Evolutionary conservation across 1,140 invertebrate species (phyloP), one percentile per base, ranked within the genome.

Genomic region (Sycophila sp.): DNA sequence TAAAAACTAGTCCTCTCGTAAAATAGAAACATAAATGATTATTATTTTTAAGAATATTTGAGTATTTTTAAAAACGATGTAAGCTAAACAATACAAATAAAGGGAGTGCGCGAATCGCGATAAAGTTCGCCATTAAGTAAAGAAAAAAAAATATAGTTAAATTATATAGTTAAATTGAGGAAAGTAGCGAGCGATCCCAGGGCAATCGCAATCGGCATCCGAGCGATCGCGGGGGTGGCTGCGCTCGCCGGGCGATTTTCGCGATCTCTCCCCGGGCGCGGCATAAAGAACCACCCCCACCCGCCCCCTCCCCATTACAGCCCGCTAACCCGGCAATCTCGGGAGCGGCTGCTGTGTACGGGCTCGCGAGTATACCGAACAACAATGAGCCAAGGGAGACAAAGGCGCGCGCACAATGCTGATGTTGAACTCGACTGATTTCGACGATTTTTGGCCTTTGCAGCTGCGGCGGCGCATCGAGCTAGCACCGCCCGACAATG

Each of bases 391-490:
- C 30, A 11, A n/a, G 73, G 78, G 80, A 85, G 83, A 85, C 83
- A 86, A 85, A 79, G 82, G 49, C 79, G 76, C 78, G 79, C 75
- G 77, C 78, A 86, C 83, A 86, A 86, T 86, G 80, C 79, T 79
- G 81, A 84, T 86, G 83, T 85, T 86, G 82, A 84, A 86, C 83
- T 85, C 83, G 79, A 84, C 83, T 86, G 84, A 86, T 86, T 86
- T 85, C 79, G 80, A 84, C 81, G 81, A 85, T 85, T 86, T 86
- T 85, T 84, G 82, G 80, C 76, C 82, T 83, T 85, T 81, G 75
- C 78, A 79, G 78, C 77, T 80, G 78, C 81, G 22, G 3, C 32
- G 1, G 19, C 26, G 13, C 63, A 28, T 76, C 81, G 59, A 34
- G 3, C 28, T 30, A 49, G 30, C 22, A n/a, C 15, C 76, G 75